phyloP scores from a whole-genome alignment of 2,113 vertebrate genomes.

The Marcusenius ussheri region DNA sequence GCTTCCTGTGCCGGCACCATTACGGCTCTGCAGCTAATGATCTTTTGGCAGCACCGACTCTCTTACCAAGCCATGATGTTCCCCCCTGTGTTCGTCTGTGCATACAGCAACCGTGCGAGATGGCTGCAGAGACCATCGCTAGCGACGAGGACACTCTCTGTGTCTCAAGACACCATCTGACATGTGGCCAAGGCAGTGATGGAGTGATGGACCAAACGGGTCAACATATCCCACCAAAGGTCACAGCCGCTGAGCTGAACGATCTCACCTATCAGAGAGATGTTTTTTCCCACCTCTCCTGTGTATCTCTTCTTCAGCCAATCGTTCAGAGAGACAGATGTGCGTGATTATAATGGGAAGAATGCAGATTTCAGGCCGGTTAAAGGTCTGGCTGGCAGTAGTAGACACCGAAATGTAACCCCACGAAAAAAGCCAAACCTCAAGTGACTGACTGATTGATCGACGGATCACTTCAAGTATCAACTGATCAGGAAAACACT shows the following conservation, averaged over 20 bases:
- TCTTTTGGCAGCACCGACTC: neutral
- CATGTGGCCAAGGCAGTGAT: neutral
- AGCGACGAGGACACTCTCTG: neutral
- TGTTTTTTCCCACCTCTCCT: neutral
- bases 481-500: neutral
- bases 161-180: neutral
- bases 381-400: neutral
- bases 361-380: neutral
- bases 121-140: neutral
- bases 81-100: neutral
- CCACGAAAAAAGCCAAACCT: neutral
- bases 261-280: neutral
- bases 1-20: neutral
- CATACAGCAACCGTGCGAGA: neutral
- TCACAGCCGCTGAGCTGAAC: neutral
- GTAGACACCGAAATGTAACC: neutral
- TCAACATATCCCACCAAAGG: slow-evolving; percentile 20
- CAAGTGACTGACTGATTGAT: neutral
- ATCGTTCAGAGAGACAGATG: neutral
- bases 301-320: neutral
- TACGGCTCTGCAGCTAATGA: neutral
- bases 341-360: neutral
- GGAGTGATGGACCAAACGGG: slow-evolving; percentile 26
- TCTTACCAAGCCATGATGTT: neutral
- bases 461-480: neutral